A percentile compares a stretch with the other conserved stretches of the same genome.
Evolutionary conservation across 2,888 invertebrate species (phyloP).

Genomic region (Agonopterix heracliana): DNA sequence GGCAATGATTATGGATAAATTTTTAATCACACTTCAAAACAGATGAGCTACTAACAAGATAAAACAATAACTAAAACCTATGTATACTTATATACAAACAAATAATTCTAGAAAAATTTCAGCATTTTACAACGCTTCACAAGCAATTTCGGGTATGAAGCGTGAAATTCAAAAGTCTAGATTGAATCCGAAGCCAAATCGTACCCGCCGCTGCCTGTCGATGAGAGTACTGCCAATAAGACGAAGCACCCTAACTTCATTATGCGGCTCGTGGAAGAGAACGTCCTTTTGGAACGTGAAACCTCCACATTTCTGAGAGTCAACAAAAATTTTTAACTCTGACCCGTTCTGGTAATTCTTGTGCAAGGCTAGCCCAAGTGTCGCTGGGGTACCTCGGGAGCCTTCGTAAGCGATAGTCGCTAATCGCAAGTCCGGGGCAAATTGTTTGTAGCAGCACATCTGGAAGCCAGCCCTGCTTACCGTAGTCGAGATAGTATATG

Average conservation of each 20-base stretch:
- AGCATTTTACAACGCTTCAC: neutral
- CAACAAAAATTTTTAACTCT: conserved; percentile 61
- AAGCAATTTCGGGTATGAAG: neutral
- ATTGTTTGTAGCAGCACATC: conserved; percentile 54
- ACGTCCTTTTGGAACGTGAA: conserved; percentile 61
- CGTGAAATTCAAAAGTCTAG: conserved; percentile 49
- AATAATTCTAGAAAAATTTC: conserved; percentile 57
- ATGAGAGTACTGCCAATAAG: conserved; percentile 55
- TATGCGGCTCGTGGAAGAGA: conserved; percentile 47
- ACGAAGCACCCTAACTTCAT: conserved; percentile 49
- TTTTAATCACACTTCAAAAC: conserved; percentile 55
- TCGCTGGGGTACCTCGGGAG: conserved; percentile 33
- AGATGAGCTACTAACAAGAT: conserved; percentile 40
- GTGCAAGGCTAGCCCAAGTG: conserved; percentile 52
- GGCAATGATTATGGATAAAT: conserved; percentile 17
- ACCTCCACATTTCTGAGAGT: conserved; percentile 61
- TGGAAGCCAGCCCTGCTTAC: conserved; percentile 53
- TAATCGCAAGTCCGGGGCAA: conserved; percentile 51
- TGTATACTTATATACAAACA: conserved; percentile 74
- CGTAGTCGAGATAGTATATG: conserved; percentile 50
- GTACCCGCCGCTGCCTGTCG: conserved; percentile 53
- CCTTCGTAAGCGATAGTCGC: conserved; percentile 54
- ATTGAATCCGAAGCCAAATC: conserved; percentile 61
- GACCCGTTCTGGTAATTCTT: conserved; percentile 51
- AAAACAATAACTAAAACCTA: conserved; percentile 69